These are phyloP conservation scores for Simalia tracyae DNA, from an alignment of 2,797 vertebrate genomes.

Conservation along the genomic window DNA sequence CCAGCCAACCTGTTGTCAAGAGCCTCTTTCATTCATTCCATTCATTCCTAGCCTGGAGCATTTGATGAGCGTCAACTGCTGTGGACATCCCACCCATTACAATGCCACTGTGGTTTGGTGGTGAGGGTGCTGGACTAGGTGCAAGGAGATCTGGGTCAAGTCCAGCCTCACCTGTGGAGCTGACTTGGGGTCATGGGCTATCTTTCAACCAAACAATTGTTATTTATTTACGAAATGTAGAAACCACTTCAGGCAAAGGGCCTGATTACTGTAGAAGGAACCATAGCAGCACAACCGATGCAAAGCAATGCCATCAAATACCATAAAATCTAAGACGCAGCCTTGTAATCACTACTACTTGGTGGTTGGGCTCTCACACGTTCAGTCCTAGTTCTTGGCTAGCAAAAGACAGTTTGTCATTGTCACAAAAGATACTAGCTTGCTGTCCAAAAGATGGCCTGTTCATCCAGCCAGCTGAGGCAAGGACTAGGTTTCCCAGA, in stretches of 20 bases:
- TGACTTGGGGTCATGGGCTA: background rate
- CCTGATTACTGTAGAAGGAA: background rate
- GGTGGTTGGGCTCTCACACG: background rate
- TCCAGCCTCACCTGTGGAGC: background rate
- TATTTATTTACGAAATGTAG: background rate
- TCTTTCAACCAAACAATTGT: background rate
- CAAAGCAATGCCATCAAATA: background rate
- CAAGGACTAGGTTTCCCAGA: too few relatives aligned
- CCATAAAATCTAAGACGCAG: background rate
- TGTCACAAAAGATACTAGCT: too few relatives aligned
- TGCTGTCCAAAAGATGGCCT: too few relatives aligned
- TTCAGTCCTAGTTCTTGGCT: background rate
- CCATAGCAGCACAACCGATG: background rate
- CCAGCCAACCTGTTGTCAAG: background rate
- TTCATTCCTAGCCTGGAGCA: background rate
- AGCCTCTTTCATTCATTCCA: too few relatives aligned
- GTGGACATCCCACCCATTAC: background rate
- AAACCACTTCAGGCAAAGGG: background rate
- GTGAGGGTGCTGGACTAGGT: background rate
- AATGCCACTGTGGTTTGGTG: background rate
- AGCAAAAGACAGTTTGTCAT: too few relatives aligned
- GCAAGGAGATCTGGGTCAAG: background rate
- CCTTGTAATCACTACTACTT: background rate
- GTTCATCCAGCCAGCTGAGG: too few relatives aligned
- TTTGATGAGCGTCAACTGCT: background rate